Percentiles rank a stretch among this genome's conserved stretches.
Evolutionary conservation across 64 coral and sea anemone species (phyloP).

Genomic region (Montipora cactus): DNA sequence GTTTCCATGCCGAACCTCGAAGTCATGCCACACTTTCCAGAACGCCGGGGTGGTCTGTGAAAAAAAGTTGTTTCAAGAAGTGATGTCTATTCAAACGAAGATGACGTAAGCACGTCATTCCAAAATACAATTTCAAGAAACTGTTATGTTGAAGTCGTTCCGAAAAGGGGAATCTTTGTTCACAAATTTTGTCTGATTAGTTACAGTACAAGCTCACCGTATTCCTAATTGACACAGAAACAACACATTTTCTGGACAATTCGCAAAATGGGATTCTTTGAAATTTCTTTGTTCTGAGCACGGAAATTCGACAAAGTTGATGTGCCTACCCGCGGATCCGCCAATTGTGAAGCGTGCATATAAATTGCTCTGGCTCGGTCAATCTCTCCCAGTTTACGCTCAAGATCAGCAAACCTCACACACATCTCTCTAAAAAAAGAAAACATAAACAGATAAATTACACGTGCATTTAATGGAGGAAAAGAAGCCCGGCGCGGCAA

Average conservation of each 20-base stretch:
- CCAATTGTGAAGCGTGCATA: constrained; percentile 97
- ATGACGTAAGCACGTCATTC: no score
- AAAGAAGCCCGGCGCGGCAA: not conserved
- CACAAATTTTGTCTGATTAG: no score
- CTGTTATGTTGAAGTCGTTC: no score
- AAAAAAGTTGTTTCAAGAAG: not conserved
- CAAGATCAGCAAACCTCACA: constrained; percentile 95
- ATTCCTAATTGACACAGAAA: no score
- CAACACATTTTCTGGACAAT: no score
- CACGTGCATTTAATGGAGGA: not conserved
- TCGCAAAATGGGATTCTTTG: no score
- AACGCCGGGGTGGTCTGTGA: constrained; percentile 85
- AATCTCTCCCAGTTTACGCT: constrained; percentile 97
- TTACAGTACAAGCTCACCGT: no score
- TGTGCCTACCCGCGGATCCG: constrained; percentile 86
- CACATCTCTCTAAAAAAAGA: constrained; percentile 90
- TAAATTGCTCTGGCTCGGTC: constrained; percentile 95
- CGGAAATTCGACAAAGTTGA: not conserved
- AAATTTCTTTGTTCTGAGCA: not conserved
- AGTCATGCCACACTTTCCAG: constrained; percentile 99
- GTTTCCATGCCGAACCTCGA: constrained; percentile 99
- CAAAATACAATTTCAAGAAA: no score
- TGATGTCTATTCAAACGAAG: not conserved
- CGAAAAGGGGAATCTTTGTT: no score
- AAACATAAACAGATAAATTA: not conserved